Evolutionary conservation across 1,140 invertebrate species (phyloP).

Genomic region (Ceratoteleas bidentatus): DNA sequence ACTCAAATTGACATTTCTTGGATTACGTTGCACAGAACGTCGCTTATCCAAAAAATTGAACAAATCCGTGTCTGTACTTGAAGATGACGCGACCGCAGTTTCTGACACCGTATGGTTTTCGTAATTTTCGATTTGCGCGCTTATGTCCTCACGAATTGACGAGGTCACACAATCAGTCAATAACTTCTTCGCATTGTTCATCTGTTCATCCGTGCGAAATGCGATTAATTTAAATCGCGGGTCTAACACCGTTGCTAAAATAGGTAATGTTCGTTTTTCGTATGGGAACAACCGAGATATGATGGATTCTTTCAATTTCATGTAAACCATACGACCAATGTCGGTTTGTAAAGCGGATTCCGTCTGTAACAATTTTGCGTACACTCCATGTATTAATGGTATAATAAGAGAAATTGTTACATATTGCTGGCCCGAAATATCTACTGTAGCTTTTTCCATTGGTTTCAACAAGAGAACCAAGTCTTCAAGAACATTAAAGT

Average conservation of each 20-base stretch:
- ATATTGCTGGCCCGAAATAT: constrained; percentile 24
- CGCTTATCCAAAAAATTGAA: constrained; percentile 14
- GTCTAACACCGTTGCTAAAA: background rate
- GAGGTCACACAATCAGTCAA: background rate
- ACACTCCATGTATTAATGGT: constrained; percentile 23
- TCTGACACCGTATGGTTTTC: background rate
- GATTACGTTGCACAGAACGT: background rate
- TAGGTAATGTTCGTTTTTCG: background rate
- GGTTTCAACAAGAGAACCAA: constrained; percentile 10
- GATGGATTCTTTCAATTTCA: background rate
- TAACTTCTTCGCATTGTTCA: background rate
- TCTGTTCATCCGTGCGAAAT: background rate
- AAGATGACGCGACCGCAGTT: constrained; percentile 2
- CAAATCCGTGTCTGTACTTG: background rate
- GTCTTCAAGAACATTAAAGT: constrained; percentile 20
- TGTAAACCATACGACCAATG: background rate
- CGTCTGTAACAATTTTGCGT: background rate
- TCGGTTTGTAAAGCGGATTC: background rate
- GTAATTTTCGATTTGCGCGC: background rate
- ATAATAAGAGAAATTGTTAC: constrained; percentile 11
- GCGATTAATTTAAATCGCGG: background rate
- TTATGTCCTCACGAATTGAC: background rate
- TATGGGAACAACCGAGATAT: background rate
- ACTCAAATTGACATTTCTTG: background rate
- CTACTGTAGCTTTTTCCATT: constrained; percentile 14